Conservation (phyloP, 1,140 invertebrate genomes). For the Epicauta chinensis region DNA sequence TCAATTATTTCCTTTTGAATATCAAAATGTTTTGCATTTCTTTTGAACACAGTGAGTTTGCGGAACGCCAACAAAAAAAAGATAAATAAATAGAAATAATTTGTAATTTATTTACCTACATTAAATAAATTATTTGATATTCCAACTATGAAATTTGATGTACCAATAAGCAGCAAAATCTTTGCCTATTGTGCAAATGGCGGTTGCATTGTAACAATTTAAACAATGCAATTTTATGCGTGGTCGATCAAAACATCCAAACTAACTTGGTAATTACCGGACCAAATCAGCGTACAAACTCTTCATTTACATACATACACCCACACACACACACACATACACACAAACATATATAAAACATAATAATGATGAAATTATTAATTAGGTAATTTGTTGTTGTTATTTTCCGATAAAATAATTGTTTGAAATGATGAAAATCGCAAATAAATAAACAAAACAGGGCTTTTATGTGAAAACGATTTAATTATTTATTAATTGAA, state of each 20-base stretch:
- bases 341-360: neutral
- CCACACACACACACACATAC: no score
- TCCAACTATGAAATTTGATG: slow-evolving; percentile 10
- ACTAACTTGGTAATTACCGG: slow-evolving; percentile 13
- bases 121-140: slow-evolving; percentile 4
- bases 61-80: no score
- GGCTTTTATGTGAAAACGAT: no score
- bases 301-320: no score
- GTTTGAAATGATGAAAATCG: neutral
- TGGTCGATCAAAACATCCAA: slow-evolving; percentile 11
- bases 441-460: no score
- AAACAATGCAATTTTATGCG: slow-evolving; percentile 19
- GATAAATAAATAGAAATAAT: no score
- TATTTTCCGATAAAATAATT: slow-evolving; percentile 9
- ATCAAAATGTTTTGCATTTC: slow-evolving; percentile 14
- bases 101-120: no score
- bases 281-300: slow-evolving; percentile 8
- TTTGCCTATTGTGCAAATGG: slow-evolving; percentile 2
- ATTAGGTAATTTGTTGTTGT: slow-evolving; percentile 16
- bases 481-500: no score
- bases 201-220: slow-evolving; percentile 11
- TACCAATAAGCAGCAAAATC: slow-evolving; percentile 11
- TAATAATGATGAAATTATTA: slow-evolving; percentile 16
- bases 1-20: slow-evolving; percentile 17
- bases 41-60: slow-evolving; percentile 3